Percentiles rank a stretch among this genome's conserved stretches.
phyloP scores from a whole-genome alignment of 2,797 vertebrate genomes.

The Mormyrus proboscirostris region DNA sequence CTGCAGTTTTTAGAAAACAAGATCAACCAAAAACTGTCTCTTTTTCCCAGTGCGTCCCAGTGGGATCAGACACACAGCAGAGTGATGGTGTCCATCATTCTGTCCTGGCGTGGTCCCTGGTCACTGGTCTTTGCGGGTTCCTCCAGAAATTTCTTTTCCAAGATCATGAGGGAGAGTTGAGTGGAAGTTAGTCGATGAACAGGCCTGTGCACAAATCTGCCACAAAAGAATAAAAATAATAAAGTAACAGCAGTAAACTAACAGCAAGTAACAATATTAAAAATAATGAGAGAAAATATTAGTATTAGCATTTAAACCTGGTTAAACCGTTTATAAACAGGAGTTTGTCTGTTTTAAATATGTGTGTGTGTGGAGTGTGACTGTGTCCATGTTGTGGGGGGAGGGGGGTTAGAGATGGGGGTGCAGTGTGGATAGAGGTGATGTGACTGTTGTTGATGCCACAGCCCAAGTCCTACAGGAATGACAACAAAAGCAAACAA shows the following conservation, averaged over 20 bases:
- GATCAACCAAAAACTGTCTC: not conserved
- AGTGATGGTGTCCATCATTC: not conserved
- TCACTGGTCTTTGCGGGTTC: not conserved
- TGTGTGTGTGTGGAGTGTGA: not conserved
- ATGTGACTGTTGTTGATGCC: not conserved
- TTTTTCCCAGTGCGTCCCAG: not conserved
- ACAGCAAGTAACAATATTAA: not conserved
- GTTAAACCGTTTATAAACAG: not conserved
- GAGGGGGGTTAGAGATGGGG: not conserved
- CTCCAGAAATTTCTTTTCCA: not conserved
- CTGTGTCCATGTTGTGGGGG: not conserved
- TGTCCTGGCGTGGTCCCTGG: not conserved
- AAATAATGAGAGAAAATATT: slow-evolving; percentile 4
- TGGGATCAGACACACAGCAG: not conserved
- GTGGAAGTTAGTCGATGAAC: not conserved
- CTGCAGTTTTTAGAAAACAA: not conserved
- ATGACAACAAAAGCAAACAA: not conserved
- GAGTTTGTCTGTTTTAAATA: not conserved
- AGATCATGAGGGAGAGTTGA: not conserved
- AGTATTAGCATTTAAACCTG: slow-evolving; percentile 14
- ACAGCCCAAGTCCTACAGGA: not conserved
- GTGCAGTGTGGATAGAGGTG: not conserved
- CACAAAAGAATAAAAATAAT: not conserved
- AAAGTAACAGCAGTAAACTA: not conserved
- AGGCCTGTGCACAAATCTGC: not conserved